Evolutionary conservation across 2,888 invertebrate species (phyloP).

Genomic region (Hymenopus coronatus): DNA sequence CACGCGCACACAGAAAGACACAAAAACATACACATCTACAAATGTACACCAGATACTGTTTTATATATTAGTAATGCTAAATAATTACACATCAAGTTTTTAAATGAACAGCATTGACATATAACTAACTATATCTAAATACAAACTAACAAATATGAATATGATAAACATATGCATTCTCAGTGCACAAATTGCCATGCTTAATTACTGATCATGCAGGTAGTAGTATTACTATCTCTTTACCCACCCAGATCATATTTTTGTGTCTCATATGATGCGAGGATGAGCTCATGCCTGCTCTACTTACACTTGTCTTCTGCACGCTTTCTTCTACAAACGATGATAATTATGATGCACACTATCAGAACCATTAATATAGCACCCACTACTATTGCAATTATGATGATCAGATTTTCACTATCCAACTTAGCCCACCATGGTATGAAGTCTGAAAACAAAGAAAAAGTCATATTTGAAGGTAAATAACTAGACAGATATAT

Average conservation of each 20-base stretch:
- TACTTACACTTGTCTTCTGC: constrained; percentile 80
- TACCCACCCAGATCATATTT: constrained; percentile 21
- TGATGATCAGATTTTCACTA: constrained; percentile 74
- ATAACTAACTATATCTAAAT: background rate
- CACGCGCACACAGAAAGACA: background rate
- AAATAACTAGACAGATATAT: background rate
- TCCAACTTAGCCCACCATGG: constrained; percentile 75
- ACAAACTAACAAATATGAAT: background rate
- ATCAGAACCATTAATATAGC: constrained; percentile 70
- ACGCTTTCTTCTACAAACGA: constrained; percentile 80
- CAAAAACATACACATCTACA: background rate
- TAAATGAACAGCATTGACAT: background rate
- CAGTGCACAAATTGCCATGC: background rate
- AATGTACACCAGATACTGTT: background rate
- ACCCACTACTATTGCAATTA: constrained; percentile 66
- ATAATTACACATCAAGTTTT: background rate
- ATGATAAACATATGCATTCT: background rate
- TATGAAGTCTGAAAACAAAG: constrained; percentile 43
- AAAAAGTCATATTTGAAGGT: background rate
- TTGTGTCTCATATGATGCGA: constrained; percentile 20
- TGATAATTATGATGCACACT: constrained; percentile 79
- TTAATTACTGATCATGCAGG: background rate
- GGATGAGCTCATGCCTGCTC: constrained; percentile 2
- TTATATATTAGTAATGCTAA: background rate
- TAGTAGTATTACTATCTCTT: background rate